Base-by-base conservation (phyloP, 1,140 invertebrate genomes). In the Neoseiulus cucumeris region DNA sequence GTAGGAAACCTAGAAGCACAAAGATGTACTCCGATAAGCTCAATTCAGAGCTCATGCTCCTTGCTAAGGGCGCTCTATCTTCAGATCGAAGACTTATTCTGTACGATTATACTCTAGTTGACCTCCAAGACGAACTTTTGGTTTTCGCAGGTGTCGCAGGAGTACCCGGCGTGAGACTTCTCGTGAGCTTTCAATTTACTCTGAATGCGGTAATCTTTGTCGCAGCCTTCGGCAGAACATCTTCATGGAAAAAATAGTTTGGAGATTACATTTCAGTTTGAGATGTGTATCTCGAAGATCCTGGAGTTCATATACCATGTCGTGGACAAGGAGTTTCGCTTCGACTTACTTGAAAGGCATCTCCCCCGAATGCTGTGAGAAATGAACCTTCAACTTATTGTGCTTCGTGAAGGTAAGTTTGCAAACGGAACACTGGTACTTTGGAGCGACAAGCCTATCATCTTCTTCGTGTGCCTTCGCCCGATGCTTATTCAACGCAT, bases 161-260 rank as follows among this genome's bases (percentile, higher is more conserved):
- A 12, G 51, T 59, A 59, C 17, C 51, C 51, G 1, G 22, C 17
- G 51, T 59, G 51, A 9, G 51, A 29, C 22, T 59, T 59, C 22
- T 59, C 51, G 22, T 59, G 51, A 14, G 51, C 51, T 59, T 59
- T 59, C 25, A 59, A 33, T 59, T 59, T 59, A 20, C 51, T 25
- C n/a, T 59, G 51, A 6, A 25, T 18, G 33, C 25, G 25, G 9
- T 29, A 59, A 14, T 59, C 14, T 25, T 25, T 59, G 17, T 20
- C 51, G 22, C 51, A 59, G 25, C 22, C 51, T 59, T 59, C 51
- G 5, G 17, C 25, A 2, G 25, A 33, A 59, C 51, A 59, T 20
- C 51, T 59, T 2, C 14, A 59, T 14, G 12, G 33, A 20, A 2
- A 25, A 2, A 47, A 22, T 14, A 4, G 7, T 28, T 22, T 47